Base-by-base conservation (phyloP, 2,113 vertebrate genomes). In the Boleophthalmus pectinirostris region DNA sequence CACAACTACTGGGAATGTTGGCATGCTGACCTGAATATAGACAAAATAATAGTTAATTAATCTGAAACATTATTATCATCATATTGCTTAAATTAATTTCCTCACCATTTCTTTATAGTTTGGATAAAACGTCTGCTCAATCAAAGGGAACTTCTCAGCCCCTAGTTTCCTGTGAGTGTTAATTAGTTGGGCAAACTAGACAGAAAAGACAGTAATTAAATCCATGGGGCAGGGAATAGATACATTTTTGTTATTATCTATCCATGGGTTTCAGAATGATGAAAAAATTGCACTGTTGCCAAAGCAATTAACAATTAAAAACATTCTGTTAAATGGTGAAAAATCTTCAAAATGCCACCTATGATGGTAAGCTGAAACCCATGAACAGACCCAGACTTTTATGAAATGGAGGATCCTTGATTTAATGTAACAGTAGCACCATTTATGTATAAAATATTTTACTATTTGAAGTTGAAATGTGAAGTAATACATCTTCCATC, bases 51-150 rank as follows among this genome's bases (percentile, higher is more conserved):
- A 7, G 20, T 64, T 35, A 43, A 43, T 8, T 43, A 3, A 3
- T 18, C 18, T 51, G 5, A 8, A 53, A 8, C 51, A n/a, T 49
- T 49, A 49, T 18, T 5, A 16, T 20, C 61, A 18, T n/a, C 11
- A 3, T 64, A 13, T 38, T 7, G 21, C 1, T 1, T 1, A 14
- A 13, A 57, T 13, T 15, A 25, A 4, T 1, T 60, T 73, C 51
- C 95, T 35, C 92, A 99, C 97, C 97, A 99, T 99, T 90, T 98
- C 97, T 87, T 96, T 97, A 90, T 99, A 96, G 89, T 98, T 98
- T 10, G 97, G 96, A 71, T 98, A 98, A 91, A 96, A 99, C 0
- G 95, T 97, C 80, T 99, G 97, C 72, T 98, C 96, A 24, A 99
- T 98, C 23, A 99, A 91, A 56, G 97, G 97, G 79, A 99, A 99